phyloP scores from a whole-genome alignment of 2,888 invertebrate species.

The Leptinotarsa peninsularis region DNA sequence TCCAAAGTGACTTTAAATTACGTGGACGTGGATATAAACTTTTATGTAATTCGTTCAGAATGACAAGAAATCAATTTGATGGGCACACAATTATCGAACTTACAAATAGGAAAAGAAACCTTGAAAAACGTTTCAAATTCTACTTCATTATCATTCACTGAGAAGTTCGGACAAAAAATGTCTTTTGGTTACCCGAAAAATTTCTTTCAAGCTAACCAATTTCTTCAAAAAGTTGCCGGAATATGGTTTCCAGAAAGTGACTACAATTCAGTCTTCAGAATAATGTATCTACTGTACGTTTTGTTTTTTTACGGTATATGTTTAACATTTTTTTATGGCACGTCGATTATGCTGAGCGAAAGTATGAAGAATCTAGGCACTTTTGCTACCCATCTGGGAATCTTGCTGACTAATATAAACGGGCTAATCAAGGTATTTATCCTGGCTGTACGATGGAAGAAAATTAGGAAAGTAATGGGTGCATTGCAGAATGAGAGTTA shows the following conservation, averaged over 20 bases:
- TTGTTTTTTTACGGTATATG: not conserved
- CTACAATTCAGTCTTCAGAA: not conserved
- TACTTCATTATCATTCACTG: not conserved
- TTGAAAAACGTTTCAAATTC: not conserved
- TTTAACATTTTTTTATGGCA: not conserved
- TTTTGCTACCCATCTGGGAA: not conserved
- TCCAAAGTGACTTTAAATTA: not conserved
- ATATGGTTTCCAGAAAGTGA: not conserved
- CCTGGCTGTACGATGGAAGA: not conserved
- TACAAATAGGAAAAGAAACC: not conserved
- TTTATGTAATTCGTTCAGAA: not conserved
- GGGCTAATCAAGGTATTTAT: not conserved
- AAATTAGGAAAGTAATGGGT: not conserved
- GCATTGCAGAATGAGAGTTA: not conserved
- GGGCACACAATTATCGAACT: not conserved
- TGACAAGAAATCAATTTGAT: not conserved
- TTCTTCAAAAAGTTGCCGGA: not conserved
- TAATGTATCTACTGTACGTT: not conserved
- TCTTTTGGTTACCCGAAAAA: not conserved
- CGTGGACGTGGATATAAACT: not conserved
- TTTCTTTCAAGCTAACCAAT: not conserved
- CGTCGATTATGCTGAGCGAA: not conserved
- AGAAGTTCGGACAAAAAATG: not conserved
- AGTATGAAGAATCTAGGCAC: not conserved
- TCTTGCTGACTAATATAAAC: not conserved